Percentiles rank a stretch among this genome's conserved stretches.
phyloP scores from a whole-genome alignment of 2,113 vertebrate species.

The Sebastes fasciatus region DNA sequence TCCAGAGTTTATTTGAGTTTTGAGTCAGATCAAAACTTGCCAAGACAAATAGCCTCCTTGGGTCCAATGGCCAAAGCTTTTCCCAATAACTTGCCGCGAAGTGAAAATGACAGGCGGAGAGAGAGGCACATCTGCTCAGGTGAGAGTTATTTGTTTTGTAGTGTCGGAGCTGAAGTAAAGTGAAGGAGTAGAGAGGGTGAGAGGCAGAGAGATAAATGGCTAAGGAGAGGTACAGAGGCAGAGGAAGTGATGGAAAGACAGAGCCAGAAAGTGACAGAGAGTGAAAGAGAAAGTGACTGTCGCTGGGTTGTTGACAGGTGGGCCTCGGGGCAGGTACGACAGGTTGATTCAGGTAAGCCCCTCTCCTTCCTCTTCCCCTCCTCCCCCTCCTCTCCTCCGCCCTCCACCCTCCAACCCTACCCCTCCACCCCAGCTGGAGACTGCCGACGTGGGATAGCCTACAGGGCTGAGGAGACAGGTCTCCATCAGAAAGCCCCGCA shows the following conservation, averaged over 20 bases:
- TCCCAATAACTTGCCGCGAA: conserved; percentile 61
- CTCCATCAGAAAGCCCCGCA: conserved; percentile 71
- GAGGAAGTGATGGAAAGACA: conserved; percentile 62
- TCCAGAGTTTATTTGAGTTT: conserved; percentile 67
- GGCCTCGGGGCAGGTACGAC: conserved; percentile 79
- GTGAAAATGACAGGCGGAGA: conserved; percentile 60
- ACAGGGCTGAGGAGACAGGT: conserved; percentile 77
- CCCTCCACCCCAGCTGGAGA: conserved; percentile 69
- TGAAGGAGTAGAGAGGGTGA: conserved; percentile 49
- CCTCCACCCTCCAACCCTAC: conserved; percentile 39
- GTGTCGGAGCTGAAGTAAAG: conserved; percentile 52
- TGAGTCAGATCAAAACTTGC: conserved; percentile 63
- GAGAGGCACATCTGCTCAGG: conserved; percentile 51
- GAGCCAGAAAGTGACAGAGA: conserved; percentile 63
- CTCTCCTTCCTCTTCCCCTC: conserved; percentile 26
- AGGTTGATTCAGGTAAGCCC: conserved; percentile 78
- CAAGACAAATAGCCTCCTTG: conserved; percentile 62
- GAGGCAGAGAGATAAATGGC: conserved; percentile 66
- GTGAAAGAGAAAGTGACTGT: conserved; percentile 75
- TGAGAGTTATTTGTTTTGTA: conserved; percentile 76
- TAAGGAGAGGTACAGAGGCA: conserved; percentile 57
- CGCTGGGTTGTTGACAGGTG: conserved; percentile 78
- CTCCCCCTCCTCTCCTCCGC: background rate
- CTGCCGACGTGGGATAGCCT: conserved; percentile 77
- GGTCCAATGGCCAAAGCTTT: conserved; percentile 54